These are phyloP conservation scores for Myoxocephalus aenaeus DNA, from an alignment of 2,797 vertebrate species.

Conservation along the genomic window DNA sequence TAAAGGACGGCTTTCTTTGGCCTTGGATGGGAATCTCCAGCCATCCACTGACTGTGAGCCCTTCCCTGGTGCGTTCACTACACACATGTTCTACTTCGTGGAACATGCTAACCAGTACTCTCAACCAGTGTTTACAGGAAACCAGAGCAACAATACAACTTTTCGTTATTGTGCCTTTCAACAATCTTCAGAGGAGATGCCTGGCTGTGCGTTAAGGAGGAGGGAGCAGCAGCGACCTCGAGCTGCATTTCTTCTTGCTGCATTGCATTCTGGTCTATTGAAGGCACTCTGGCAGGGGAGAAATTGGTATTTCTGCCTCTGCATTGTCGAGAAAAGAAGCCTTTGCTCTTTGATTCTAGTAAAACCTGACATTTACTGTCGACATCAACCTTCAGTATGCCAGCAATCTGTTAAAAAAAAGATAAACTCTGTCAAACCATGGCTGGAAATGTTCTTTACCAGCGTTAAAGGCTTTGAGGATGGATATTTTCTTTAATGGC, in stretches of 20 bases:
- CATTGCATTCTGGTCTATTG: background rate
- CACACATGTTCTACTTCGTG: background rate
- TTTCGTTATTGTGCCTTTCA: conserved; percentile 26
- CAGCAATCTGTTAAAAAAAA: background rate
- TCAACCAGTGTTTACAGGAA: conserved; percentile 23
- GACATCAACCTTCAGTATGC: background rate
- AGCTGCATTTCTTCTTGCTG: conserved; percentile 20
- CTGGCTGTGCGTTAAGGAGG: conserved; percentile 30
- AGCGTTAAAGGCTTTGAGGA: background rate
- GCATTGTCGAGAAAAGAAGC: background rate
- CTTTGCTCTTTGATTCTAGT: conserved; percentile 4
- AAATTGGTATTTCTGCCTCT: background rate
- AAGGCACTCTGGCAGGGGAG: background rate
- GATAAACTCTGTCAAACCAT: background rate
- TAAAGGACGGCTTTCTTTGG: background rate
- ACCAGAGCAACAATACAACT: conserved; percentile 43
- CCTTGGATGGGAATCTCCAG: background rate
- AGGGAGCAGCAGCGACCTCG: conserved; percentile 8
- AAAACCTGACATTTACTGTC: conserved; percentile 12
- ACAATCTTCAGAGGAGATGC: conserved; percentile 10
- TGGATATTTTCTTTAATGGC: conserved; percentile 6
- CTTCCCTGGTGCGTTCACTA: background rate
- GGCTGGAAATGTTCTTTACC: background rate
- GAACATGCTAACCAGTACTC: conserved; percentile 13
- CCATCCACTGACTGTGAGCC: conserved; percentile 2